Evolutionary conservation across 2,113 vertebrate genomes (phyloP).

Genomic region (Toxotes chatareus): DNA sequence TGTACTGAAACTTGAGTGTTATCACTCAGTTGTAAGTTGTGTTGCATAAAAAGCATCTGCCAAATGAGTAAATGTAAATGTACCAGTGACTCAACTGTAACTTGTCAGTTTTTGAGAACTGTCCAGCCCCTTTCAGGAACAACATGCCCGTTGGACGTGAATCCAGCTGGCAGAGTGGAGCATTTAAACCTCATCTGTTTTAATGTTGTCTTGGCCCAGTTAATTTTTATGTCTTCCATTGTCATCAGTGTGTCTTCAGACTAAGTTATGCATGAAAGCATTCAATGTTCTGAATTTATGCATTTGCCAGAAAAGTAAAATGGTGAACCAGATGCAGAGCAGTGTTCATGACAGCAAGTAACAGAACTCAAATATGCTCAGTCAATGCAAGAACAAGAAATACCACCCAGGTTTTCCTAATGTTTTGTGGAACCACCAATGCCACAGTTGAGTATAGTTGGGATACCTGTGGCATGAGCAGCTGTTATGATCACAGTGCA

Average conservation of each 20-base stretch:
- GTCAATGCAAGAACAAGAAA: background rate
- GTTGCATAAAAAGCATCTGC: too few species aligned
- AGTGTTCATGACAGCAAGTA: background rate
- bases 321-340: too few species aligned
- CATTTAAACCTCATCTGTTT: constrained; percentile 23
- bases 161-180: constrained; percentile 1
- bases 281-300: too few species aligned
- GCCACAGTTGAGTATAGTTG: background rate
- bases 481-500: too few species aligned
- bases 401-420: background rate
- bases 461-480: background rate
- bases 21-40: too few species aligned
- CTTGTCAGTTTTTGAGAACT: too few species aligned
- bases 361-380: background rate
- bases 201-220: constrained; percentile 4
- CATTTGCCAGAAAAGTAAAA: too few species aligned
- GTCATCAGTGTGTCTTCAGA: constrained; percentile 3
- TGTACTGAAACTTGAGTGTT: too few species aligned
- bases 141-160: background rate
- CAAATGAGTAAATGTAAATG: too few species aligned
- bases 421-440: background rate
- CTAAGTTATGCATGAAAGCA: background rate
- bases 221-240: background rate
- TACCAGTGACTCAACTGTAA: too few species aligned
- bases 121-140: too few species aligned